Base-by-base conservation (phyloP, 2,888 invertebrate species). In the Ophion costatus region DNA sequence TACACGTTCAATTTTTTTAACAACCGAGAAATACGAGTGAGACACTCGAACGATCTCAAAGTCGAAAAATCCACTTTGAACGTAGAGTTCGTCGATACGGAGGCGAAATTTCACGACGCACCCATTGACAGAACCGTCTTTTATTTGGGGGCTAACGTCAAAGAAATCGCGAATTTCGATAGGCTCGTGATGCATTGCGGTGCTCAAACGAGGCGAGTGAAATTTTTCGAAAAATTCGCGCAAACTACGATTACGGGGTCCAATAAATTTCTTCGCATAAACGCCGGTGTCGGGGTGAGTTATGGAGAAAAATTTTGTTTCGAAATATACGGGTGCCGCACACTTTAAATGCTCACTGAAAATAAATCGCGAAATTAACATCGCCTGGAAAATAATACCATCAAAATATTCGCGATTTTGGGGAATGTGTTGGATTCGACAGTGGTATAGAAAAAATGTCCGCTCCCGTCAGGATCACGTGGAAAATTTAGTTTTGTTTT, bases 201-300 rank as follows among this genome's bases (percentile, higher is more conserved):
- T n/a, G 87, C 88, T 2, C 91, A 91, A 64, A 91, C 91, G 3
- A 85, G n/a, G 0, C 88, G 59, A 80, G 73, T 61, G 7, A 89
- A 86, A 83, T 80, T 83, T n/a, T 33, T 38, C 2, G 85, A 84
- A 29, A 89, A 59, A 80, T 85, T 73, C 42, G 61, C 88, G n/a
- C 91, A 91, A 83, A 91, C 91, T 9, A 70, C 86, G 22, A 73
- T 89, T 7, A 89, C 89, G 0, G 88, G 89, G 56, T 76, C 87
- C 22, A 86, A 76, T 71, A 78, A 86, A 20, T 86, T 90, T 77
- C 86, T 81, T 20, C 89, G 89, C 56, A 29, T 89, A 14, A 91
- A 91, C 66, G 88, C 82, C 5, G 89, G 90, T 61, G 71, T 81
- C 33, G 85, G 80, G 81, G 89, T 90, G 85, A 87, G 88, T 80